A percentile compares a stretch with the other conserved stretches of the same genome.
These are phyloP conservation scores for Cyclopterus lumpus DNA, from an alignment of 2,797 vertebrate species.

Conservation along the genomic window DNA sequence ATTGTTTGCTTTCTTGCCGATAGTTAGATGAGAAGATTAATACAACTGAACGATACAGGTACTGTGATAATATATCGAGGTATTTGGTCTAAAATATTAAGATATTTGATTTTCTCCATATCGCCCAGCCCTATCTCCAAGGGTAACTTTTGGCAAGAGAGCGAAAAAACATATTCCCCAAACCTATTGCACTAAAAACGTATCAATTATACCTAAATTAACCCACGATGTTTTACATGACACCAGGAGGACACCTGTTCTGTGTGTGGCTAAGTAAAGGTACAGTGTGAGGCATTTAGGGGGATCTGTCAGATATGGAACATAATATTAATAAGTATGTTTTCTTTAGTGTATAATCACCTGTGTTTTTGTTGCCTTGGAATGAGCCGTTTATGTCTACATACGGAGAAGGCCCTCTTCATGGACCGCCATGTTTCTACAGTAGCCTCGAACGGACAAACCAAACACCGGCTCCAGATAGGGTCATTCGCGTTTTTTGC, in stretches of 20 bases:
- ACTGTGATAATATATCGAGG: background rate
- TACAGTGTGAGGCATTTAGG: background rate
- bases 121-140: background rate
- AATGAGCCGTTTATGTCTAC: background rate
- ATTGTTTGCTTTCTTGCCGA: background rate
- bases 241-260: conserved; percentile 28
- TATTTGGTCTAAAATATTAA: too few relatives aligned
- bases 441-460: background rate
- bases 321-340: background rate
- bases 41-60: background rate
- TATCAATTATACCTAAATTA: conserved; percentile 11
- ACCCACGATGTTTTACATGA: conserved; percentile 39
- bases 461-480: background rate
- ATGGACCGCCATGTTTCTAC: background rate
- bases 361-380: background rate
- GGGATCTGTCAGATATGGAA: background rate
- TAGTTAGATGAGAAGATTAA: conserved; percentile 12
- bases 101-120: background rate
- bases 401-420: background rate
- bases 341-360: background rate
- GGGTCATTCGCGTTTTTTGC: background rate
- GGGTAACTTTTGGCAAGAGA: background rate
- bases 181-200: conserved; percentile 10
- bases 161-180: background rate
- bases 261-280: conserved; percentile 13